Percentiles rank a stretch among this genome's conserved stretches.
These are phyloP conservation scores for Pseudorhiza aurosa DNA, from an alignment of 30 jellyfish, hydroid and myxozoan genomes.

Conservation along the genomic window DNA sequence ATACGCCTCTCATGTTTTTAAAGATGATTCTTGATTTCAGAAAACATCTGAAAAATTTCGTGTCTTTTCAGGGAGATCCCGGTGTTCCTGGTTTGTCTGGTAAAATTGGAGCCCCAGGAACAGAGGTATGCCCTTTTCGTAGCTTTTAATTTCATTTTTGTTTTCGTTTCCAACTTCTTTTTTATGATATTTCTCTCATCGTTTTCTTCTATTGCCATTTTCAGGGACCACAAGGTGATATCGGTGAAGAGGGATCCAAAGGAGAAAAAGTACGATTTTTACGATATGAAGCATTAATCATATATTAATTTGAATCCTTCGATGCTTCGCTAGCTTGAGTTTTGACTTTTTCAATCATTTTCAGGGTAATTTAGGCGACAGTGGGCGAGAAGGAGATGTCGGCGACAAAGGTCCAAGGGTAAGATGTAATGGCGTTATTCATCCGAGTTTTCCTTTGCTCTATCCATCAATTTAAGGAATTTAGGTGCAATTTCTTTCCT, in stretches of 20 bases:
- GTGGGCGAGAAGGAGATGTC: neutral
- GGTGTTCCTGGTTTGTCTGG: slow-evolving; percentile 77
- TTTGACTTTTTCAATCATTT: neutral
- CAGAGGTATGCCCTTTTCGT: slow-evolving; percentile 25
- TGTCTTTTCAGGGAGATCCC: slow-evolving; percentile 57
- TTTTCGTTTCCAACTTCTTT: neutral
- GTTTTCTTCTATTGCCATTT: no score
- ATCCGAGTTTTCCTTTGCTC: no score
- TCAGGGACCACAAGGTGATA: slow-evolving; percentile 49
- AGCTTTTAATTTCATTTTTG: neutral
- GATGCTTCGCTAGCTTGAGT: no score
- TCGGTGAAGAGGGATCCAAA: slow-evolving; percentile 48
- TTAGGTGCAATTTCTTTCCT: no score
- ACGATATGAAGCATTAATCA: no score
- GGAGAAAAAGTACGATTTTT: slow-evolving; percentile 40
- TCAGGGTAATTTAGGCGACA: slow-evolving; percentile 4
- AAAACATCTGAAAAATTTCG: no score
- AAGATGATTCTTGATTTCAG: no score
- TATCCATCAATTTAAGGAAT: no score
- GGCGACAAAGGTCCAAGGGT: slow-evolving; percentile 9
- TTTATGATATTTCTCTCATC: no score
- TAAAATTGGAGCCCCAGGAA: slow-evolving; percentile 70
- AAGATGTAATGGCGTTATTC: no score
- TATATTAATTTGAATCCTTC: neutral
- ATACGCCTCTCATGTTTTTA: no score